Conservation (phyloP, 2,888 invertebrate genomes). For the Eristalis tenax region DNA sequence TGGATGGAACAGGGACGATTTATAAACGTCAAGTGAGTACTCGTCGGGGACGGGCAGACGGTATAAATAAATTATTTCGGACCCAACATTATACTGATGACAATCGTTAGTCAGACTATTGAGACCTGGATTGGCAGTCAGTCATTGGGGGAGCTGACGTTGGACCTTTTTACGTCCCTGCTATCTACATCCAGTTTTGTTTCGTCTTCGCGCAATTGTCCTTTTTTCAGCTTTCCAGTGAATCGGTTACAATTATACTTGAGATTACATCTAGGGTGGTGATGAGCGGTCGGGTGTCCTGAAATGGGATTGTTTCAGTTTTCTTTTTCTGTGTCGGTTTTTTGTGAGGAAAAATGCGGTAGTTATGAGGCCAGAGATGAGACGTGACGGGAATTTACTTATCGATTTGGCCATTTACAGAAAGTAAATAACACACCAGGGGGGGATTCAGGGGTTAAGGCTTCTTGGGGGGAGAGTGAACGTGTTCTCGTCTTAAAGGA, state of each 20-base stretch:
- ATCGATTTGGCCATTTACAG: conserved; percentile 56
- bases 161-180: conserved; percentile 31
- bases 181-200: neutral
- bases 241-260: conserved; percentile 41
- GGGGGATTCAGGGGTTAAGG: conserved; percentile 12
- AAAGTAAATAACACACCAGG: conserved; percentile 20
- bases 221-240: conserved; percentile 19
- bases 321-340: conserved; percentile 21
- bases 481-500: conserved; percentile 6
- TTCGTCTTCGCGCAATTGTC: conserved; percentile 8
- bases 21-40: conserved; percentile 63
- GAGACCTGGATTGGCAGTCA: conserved; percentile 45
- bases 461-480: conserved; percentile 10
- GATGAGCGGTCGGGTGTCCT: conserved; percentile 5
- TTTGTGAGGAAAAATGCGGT: neutral
- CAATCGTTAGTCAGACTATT: conserved; percentile 69
- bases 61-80: conserved; percentile 68
- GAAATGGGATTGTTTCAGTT: conserved; percentile 47
- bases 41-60: conserved; percentile 39
- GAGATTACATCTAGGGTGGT: neutral
- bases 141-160: conserved; percentile 46
- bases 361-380: neutral
- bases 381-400: conserved; percentile 59
- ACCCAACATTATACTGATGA: conserved; percentile 65
- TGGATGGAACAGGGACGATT: conserved; percentile 63